Evolutionary conservation across 2,888 invertebrate genomes (phyloP).

Genomic region (Teinopalpus imperialis): DNA sequence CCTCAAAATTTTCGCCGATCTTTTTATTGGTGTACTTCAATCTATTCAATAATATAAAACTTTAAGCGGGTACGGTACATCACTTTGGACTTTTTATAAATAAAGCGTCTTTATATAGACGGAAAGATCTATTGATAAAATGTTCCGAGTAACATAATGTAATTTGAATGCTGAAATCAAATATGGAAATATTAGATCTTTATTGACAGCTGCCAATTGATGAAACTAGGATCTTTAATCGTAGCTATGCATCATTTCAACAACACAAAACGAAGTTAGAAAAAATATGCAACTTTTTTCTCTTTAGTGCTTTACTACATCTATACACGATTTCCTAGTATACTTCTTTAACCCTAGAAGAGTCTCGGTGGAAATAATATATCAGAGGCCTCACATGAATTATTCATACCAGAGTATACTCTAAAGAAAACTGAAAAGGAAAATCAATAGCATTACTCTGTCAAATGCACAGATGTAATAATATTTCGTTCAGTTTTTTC

Average conservation of each 20-base stretch:
- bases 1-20: conserved; percentile 13
- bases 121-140: no score
- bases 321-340: conserved; percentile 30
- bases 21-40: conserved; percentile 15
- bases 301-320: conserved; percentile 7
- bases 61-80: conserved; percentile 3
- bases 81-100: not conserved
- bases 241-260: not conserved
- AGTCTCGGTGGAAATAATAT: conserved; percentile 54
- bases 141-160: no score
- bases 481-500: no score
- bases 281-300: conserved; percentile 9
- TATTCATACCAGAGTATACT: conserved; percentile 45
- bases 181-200: no score
- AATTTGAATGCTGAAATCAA: no score
- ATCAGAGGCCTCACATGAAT: conserved; percentile 59
- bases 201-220: conserved; percentile 5
- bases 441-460: conserved; percentile 35
- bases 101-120: no score
- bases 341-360: conserved; percentile 54
- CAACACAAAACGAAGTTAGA: conserved; percentile 1
- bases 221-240: conserved; percentile 2
- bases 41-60: conserved; percentile 15
- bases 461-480: no score
- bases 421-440: conserved; percentile 46